Evolutionary conservation across 1,140 invertebrate genomes (phyloP), one percentile per base, ranked within the genome.

Genomic region (Sycophaga agraensis): DNA sequence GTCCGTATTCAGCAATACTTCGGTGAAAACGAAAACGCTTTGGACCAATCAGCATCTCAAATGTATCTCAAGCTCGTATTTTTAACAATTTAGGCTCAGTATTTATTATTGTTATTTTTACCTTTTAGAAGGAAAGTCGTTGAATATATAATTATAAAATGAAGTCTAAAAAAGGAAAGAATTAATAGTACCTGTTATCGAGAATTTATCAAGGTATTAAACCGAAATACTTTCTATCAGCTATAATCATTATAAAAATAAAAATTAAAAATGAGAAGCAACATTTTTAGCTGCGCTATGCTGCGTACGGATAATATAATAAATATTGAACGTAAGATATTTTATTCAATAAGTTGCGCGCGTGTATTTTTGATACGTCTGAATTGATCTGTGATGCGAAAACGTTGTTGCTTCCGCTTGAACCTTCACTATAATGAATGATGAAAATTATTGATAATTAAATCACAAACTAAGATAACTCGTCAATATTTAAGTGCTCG

Each of bases 341-440:
- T 59, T 59, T 59, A 59, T 50, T 14, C 35, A 43, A 59, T 58
- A 58, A 58, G 56, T 42, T 54, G 5, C 24, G 50, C 55, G 49
- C 59, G 48, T 64, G 59, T 72, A 72, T 70, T 70, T 70, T 72
- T 70, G 63, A 72, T 72, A 70, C 64, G 54, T 66, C 61, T 62
- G 59, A 67, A 69, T 64, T 65, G 58, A 68, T 68, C 63, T 67
- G 67, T 68, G 66, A 68, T 68, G 70, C 59, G 54, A 37, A 60
- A 39, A 46, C 34, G 28, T 59, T 40, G 31, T 60, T 21, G 59
- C 40, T 54, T 60, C 31, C 50, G 50, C 48, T 53, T 54, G 12
- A 59, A 51, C 22, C 24, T 59, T 50, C 26, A 24, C 43, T 50
- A 6, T n/a, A n/a, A n/a, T 28, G 17, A 51, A 59, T n/a, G 45